Percentiles rank a stretch among this genome's conserved stretches.
phyloP scores from a whole-genome alignment of 2,797 vertebrate species.

The Atherinosoma microstoma region DNA sequence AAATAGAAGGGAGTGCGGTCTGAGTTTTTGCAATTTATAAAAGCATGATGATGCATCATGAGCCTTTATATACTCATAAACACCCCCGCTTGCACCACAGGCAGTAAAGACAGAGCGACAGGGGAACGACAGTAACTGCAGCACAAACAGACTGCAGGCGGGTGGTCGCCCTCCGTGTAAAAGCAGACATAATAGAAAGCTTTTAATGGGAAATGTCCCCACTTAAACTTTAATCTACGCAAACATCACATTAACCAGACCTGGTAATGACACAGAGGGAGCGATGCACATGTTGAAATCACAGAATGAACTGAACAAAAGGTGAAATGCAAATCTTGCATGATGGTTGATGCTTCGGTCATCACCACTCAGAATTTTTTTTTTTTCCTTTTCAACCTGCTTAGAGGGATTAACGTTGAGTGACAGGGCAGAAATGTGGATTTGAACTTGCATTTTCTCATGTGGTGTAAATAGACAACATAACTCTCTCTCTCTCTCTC shows the following conservation, averaged over 20 bases:
- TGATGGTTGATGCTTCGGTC: slow-evolving; percentile 24
- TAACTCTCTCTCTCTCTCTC: slow-evolving; percentile 11
- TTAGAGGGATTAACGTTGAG: slow-evolving; percentile 55
- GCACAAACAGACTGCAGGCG: slow-evolving; percentile 46
- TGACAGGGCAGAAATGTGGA: slow-evolving; percentile 30
- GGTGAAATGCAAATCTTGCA: slow-evolving; percentile 40
- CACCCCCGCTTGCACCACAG: slow-evolving; percentile 52
- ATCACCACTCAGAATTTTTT: slow-evolving; percentile 1
- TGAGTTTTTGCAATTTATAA: slow-evolving; percentile 67
- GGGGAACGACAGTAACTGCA: slow-evolving; percentile 59
- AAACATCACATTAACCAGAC: slow-evolving; percentile 52
- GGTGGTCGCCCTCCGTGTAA: slow-evolving; percentile 38
- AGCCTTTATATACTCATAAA: slow-evolving; percentile 78
- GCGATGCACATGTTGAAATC: slow-evolving; percentile 26
- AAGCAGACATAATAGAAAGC: slow-evolving; percentile 57
- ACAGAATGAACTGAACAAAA: slow-evolving; percentile 29
- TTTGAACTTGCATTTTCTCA: slow-evolving; percentile 54
- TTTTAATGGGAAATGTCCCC: slow-evolving; percentile 64
- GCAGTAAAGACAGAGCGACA: slow-evolving; percentile 65
- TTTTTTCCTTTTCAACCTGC: slow-evolving; percentile 8
- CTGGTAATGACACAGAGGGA: slow-evolving; percentile 45
- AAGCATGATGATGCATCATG: slow-evolving; percentile 71
- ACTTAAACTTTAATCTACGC: slow-evolving; percentile 68
- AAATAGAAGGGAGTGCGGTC: slow-evolving; percentile 18
- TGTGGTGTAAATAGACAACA: slow-evolving; percentile 44